These are phyloP conservation scores for Drosophila obscura DNA, from an alignment of 1,140 invertebrate genomes.

Conservation along the genomic window DNA sequence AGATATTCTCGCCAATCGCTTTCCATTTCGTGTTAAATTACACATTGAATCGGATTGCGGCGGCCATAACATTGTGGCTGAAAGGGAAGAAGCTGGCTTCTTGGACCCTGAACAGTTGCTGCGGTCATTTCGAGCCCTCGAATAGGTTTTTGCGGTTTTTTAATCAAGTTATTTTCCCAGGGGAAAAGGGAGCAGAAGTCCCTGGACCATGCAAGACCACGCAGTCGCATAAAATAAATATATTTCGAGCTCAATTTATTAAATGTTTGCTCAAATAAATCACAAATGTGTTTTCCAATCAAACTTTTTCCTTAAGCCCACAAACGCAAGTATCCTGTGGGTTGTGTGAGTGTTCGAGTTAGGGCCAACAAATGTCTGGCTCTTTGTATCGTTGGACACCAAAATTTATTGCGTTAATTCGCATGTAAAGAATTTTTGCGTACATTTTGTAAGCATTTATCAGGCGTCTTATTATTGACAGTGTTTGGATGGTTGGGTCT, in stretches of 20 bases:
- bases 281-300: conserved; percentile 79
- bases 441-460: conserved; percentile 76
- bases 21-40: conserved; percentile 82
- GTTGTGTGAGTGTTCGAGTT: background rate
- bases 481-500: conserved; percentile 29
- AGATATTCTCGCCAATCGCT: conserved; percentile 65
- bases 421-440: conserved; percentile 73
- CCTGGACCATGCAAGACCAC: conserved; percentile 24
- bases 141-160: conserved; percentile 81
- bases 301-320: conserved; percentile 48
- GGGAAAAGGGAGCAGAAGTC: conserved; percentile 23
- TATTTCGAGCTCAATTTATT: conserved; percentile 70
- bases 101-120: conserved; percentile 33
- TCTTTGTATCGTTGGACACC: conserved; percentile 47
- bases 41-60: conserved; percentile 81
- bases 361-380: conserved; percentile 49
- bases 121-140: conserved; percentile 57
- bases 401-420: conserved; percentile 81
- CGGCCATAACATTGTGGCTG: conserved; percentile 70
- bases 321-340: conserved; percentile 1
- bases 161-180: conserved; percentile 77
- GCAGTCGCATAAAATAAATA: conserved; percentile 70
- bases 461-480: conserved; percentile 80
- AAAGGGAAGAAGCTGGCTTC: conserved; percentile 28
- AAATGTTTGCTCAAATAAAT: conserved; percentile 81